A percentile compares a stretch with the other conserved stretches of the same genome.
phyloP scores from a whole-genome alignment of 2,113 vertebrate species.

The Brachypodius melanocephalos region DNA sequence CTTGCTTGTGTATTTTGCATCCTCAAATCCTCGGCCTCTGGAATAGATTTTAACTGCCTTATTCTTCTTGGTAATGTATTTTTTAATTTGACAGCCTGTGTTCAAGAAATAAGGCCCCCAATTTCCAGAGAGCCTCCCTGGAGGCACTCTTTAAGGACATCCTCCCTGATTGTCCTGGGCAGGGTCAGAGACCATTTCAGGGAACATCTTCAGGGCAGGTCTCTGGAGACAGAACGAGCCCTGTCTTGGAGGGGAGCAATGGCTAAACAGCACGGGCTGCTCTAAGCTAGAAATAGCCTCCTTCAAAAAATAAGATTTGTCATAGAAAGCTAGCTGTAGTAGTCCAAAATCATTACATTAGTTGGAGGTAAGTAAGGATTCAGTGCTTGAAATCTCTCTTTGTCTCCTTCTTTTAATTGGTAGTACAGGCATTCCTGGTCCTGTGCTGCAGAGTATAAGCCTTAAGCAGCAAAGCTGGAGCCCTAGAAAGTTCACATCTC shows the following conservation, averaged over 20 bases:
- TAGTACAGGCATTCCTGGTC: not conserved
- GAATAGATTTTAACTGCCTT: not conserved
- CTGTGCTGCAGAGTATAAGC: not conserved
- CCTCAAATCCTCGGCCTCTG: not conserved
- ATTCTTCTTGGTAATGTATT: not conserved
- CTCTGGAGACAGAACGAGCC: not conserved
- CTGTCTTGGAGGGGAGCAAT: not conserved
- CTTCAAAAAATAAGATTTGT: not conserved
- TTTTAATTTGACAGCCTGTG: not conserved
- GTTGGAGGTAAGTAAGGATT: not conserved
- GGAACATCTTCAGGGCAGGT: not conserved
- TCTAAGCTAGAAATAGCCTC: not conserved
- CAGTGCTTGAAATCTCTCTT: not conserved
- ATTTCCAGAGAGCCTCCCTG: not conserved
- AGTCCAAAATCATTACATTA: not conserved
- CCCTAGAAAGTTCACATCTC: not conserved
- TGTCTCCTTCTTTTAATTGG: not conserved
- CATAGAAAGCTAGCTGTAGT: not conserved
- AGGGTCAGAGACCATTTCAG: not conserved
- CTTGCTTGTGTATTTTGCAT: not conserved
- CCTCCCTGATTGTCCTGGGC: not conserved
- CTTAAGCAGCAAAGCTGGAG: not conserved
- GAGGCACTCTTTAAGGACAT: not conserved
- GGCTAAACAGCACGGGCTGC: not conserved
- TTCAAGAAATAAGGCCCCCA: not conserved